Percentiles rank a stretch among this genome's conserved stretches.
These are phyloP conservation scores for Oeneis ivallda DNA, from an alignment of 2,888 invertebrate species.

Conservation along the genomic window DNA sequence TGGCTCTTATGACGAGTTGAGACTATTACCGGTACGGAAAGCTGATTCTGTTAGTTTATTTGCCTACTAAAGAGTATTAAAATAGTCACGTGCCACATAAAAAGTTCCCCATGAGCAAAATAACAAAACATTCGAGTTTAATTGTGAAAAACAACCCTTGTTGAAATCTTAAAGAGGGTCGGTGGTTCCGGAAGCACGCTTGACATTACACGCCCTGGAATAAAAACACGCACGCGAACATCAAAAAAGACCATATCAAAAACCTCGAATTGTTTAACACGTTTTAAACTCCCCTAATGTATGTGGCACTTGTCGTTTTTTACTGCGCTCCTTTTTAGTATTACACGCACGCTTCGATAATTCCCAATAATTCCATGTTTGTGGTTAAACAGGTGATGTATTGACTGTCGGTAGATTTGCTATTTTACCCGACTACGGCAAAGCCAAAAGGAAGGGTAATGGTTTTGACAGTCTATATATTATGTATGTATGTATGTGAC, in stretches of 20 bases:
- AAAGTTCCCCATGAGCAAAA: constrained; percentile 24
- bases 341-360: constrained; percentile 20
- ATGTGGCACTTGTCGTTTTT: constrained; percentile 47
- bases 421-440: too few relatives aligned
- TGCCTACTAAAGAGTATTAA: neutral
- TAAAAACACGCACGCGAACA: constrained; percentile 65
- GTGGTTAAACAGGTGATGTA: constrained; percentile 14
- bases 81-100: constrained; percentile 34
- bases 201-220: constrained; percentile 62
- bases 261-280: constrained; percentile 65
- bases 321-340: constrained; percentile 28
- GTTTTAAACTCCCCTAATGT: constrained; percentile 60
- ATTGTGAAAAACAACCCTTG: constrained; percentile 40
- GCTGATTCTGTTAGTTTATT: neutral
- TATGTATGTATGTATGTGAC: too few relatives aligned
- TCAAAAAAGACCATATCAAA: constrained; percentile 56
- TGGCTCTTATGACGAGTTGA: too few relatives aligned
- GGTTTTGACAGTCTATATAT: too few relatives aligned
- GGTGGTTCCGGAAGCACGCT: constrained; percentile 67
- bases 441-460: too few relatives aligned
- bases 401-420: constrained; percentile 1
- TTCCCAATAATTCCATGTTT: constrained; percentile 18
- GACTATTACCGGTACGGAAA: too few relatives aligned
- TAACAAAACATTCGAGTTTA: constrained; percentile 23
- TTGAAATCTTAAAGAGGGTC: constrained; percentile 56